Evolutionary conservation across 2,797 vertebrate species (phyloP), one percentile per base, ranked within the genome.

Genomic region (Anguilla megastoma): DNA sequence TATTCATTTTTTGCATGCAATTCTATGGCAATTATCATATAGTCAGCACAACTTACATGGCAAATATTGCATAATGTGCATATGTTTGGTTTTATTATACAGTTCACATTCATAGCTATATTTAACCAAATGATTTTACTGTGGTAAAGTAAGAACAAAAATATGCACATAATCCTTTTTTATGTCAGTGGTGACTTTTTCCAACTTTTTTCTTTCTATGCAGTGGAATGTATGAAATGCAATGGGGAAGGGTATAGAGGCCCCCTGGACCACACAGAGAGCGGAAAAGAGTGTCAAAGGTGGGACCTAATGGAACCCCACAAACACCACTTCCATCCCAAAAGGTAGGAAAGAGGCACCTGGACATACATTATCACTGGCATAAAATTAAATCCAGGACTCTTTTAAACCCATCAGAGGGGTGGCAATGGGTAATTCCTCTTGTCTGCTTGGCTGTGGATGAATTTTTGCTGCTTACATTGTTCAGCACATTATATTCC

Each of bases 211-310:
- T 93, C 89, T 86, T 92, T 90, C 88, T 91, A 88, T 89, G 87
- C 92, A 99, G 98, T 98, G 94, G 98, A 99, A 94, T 99, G 98
- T 92, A 95, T 99, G 95, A 96, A 95, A 85, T 99, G 98, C 93
- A 99, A 98, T 90, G 98, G 99, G 58, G 98, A 99, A 93, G 96
- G 95, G 93, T 99, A 99, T 87, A 96, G 98, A 94, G 99, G 99
- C 88, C 98, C 98, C 36, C 97, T 99, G 98, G 98, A 99, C 97
- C 97, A 97, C 93, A 99, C 98, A 0, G 97, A 99, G 90, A 97
- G 97, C 0, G 98, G 98, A 90, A 98, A 96, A 91, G 97, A 97
- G 94, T 99, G 99, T 91, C 98, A 99, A 91, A 97, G 98, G 85
- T 99, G 99, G 99, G 98, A 99, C 94, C 96, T 98, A 91, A 96